Evolutionary conservation across 2,797 vertebrate genomes (phyloP).

Genomic region (Onychomys arenicola): DNA sequence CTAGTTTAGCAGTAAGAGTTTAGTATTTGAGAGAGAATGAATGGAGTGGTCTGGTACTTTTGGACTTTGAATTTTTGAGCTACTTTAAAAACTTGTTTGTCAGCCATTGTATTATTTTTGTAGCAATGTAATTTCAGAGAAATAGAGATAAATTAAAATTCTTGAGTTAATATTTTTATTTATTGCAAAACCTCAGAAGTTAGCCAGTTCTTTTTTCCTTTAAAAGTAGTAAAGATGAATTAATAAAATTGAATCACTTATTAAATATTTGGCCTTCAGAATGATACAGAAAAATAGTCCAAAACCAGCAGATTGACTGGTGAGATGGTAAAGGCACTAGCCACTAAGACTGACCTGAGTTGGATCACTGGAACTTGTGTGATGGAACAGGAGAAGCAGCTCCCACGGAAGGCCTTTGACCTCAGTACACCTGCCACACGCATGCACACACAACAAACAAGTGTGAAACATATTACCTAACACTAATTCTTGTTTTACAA

Average conservation of each 20-base stretch:
- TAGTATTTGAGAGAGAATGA: neutral
- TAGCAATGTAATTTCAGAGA: constrained; percentile 25
- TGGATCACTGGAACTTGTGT: neutral
- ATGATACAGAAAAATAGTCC: neutral
- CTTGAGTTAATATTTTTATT: neutral
- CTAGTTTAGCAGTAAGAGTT: constrained; percentile 15
- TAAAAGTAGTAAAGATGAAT: neutral
- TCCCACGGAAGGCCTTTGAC: neutral
- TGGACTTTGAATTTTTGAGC: neutral
- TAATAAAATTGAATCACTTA: neutral
- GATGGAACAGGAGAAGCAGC: neutral
- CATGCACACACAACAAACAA: neutral
- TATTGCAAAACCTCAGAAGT: neutral
- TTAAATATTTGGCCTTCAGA: neutral
- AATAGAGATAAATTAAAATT: constrained; percentile 26
- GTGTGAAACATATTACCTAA: too few species aligned
- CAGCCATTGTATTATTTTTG: neutral
- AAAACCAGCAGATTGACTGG: neutral
- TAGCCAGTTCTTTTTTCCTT: neutral
- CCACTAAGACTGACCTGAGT: neutral
- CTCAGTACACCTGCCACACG: neutral
- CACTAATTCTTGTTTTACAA: neutral
- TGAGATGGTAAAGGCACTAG: neutral
- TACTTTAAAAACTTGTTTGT: neutral
- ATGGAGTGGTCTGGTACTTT: neutral